phyloP scores from a whole-genome alignment of 2,113 vertebrate species.

The Melanerpes formicivorus region DNA sequence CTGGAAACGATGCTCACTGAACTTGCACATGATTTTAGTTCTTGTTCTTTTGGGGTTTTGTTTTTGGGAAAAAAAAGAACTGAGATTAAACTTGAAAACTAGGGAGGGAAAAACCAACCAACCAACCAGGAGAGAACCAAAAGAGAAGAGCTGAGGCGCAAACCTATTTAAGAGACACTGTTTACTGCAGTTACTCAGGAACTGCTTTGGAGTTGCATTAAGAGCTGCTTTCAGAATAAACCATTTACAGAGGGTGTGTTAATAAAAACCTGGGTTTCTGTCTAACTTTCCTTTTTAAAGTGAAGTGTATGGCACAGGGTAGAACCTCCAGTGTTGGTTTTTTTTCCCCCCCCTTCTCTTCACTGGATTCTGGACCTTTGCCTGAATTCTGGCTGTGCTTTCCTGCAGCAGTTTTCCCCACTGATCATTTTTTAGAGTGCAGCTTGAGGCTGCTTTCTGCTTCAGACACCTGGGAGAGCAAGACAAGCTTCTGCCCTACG shows the following conservation, averaged over 20 bases:
- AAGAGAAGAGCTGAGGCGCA: slow-evolving; percentile 73
- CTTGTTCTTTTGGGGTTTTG: too few relatives aligned
- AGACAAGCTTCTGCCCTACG: slow-evolving; percentile 63
- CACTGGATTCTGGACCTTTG: slow-evolving; percentile 70
- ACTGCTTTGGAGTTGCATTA: slow-evolving; percentile 83
- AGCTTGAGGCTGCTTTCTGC: slow-evolving; percentile 58
- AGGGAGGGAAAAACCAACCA: slow-evolving; percentile 47
- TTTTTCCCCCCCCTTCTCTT: not conserved
- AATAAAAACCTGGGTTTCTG: slow-evolving; percentile 72
- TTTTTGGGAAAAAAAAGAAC: slow-evolving; percentile 31
- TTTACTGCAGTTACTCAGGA: slow-evolving; percentile 86
- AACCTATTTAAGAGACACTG: slow-evolving; percentile 79
- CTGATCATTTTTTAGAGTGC: slow-evolving; percentile 41
- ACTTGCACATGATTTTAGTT: slow-evolving; percentile 76
- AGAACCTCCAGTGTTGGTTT: slow-evolving; percentile 64
- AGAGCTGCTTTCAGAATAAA: slow-evolving; percentile 82
- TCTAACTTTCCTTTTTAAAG: slow-evolving; percentile 68
- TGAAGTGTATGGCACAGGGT: slow-evolving; percentile 80
- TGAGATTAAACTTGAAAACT: slow-evolving; percentile 72
- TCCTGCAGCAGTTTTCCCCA: slow-evolving; percentile 60
- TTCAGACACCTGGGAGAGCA: slow-evolving; percentile 55
- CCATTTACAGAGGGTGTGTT: slow-evolving; percentile 76
- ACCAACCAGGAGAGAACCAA: slow-evolving; percentile 75
- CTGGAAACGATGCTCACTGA: slow-evolving; percentile 71
- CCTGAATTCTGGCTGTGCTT: slow-evolving; percentile 68